Base-by-base conservation (phyloP, 2,113 vertebrate species). In the Albula goreensis region DNA sequence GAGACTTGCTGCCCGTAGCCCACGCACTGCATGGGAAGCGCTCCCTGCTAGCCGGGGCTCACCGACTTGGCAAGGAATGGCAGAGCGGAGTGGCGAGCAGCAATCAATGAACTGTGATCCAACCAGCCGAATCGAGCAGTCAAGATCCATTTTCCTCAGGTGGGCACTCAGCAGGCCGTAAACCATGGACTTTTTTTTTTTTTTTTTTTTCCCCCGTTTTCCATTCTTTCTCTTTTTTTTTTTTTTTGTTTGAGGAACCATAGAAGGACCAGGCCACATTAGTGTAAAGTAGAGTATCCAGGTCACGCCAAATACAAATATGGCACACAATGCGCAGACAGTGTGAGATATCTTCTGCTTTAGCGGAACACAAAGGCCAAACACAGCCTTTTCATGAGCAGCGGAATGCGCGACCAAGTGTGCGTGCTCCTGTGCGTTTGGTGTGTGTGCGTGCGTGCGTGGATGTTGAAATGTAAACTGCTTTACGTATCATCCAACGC, bases 311-410 rank as follows among this genome's bases (percentile, higher is more conserved):
- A 90, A 89, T 74, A 87, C 48, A 84, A 48, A 89, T 90, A 91
- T 89, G 83, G 91, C 92, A 89, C 92, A 89, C 88, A 87, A 90
- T 49, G 50, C 56, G 41, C 56, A 22, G 51, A 53, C 2, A 41
- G 90, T 89, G 91, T 89, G 91, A 92, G 92, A 93, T 92, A 91
- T 91, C 91, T 91, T 90, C 89, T 90, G 90, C 92, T 93, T 91
- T 83, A 89, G 91, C 49, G 63, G 17, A 77, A 84, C 48, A 77
- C 22, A 50, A 83, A 83, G 82, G 17, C 4, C 8, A 53, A 52
- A 25, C 15, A 25, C 50, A 8, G 25, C 13, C 50, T 50, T 52
- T 22, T 52, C 12, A 52, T 15, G 8, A 4, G 49, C 10, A 66
- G 41, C 2, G 1, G 15, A 48, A 2, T 3, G 22, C 17, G 83